Evolutionary conservation across 2,888 invertebrate species (phyloP).

Genomic region (Idaea biselata): DNA sequence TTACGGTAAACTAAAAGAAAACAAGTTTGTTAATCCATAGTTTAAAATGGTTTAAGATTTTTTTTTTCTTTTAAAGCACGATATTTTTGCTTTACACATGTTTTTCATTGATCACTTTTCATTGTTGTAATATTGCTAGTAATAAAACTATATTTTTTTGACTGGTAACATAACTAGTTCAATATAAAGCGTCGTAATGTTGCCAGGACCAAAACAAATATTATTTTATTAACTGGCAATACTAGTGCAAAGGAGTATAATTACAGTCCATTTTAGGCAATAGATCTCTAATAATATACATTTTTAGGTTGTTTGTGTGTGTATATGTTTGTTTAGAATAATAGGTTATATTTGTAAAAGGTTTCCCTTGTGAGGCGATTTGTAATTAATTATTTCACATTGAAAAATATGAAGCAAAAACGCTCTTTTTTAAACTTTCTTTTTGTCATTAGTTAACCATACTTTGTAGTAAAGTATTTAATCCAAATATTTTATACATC

Average conservation of each 20-base stretch:
- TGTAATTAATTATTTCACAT: too few species aligned
- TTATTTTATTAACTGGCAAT: too few species aligned
- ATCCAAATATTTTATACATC: background rate
- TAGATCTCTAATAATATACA: conserved; percentile 54
- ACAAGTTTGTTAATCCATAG: background rate
- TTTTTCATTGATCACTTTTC: background rate
- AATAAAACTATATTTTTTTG: conserved; percentile 6
- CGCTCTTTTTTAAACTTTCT: too few species aligned
- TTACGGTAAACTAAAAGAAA: background rate
- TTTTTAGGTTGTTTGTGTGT: conserved; percentile 59
- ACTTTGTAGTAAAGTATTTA: background rate
- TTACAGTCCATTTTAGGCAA: conserved; percentile 9
- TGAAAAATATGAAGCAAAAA: too few species aligned
- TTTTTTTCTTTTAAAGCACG: background rate
- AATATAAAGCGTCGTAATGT: conserved; percentile 15
- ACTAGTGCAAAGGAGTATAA: background rate
- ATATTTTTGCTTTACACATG: background rate
- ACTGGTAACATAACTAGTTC: conserved; percentile 17
- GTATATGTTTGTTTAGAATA: conserved; percentile 73
- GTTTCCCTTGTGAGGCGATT: conserved; percentile 39
- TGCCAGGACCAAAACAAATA: too few species aligned
- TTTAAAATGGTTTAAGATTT: background rate
- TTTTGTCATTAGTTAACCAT: conserved; percentile 1
- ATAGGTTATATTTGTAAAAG: conserved; percentile 75
- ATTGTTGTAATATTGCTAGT: background rate